Base-by-base conservation (phyloP, 2,113 vertebrate genomes). In the Sander lucioperca region DNA sequence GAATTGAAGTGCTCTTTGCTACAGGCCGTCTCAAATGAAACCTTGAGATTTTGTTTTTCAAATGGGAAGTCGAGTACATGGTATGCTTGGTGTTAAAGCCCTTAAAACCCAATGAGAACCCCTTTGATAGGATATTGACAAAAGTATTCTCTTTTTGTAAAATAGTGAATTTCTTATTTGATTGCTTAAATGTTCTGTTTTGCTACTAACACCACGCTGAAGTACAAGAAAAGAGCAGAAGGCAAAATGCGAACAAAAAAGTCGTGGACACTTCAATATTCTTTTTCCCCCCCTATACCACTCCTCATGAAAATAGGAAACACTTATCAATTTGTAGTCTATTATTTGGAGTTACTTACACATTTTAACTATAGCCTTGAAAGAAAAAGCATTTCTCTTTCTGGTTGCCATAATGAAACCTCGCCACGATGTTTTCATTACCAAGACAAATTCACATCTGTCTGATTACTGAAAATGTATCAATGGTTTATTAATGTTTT, bases 401-500 rank as follows among this genome's bases (percentile, higher is more conserved):
- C 30, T 27, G 18, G 21, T 27, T 16, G 15, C 25, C 45, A 54
- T 15, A 30, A 39, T 13, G 63, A 18, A 57, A 19, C 0, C 6
- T 66, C 18, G 43, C 14, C 21, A 43, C 39, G 16, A 5, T 25
- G 79, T 64, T 58, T 47, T 58, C 51, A 61, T 65, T 19, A 30
- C 15, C n/a, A 12, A 30, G 23, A 23, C 14, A 59, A 59, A 73
- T 62, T 63, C 68, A 73, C 61, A 79, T 91, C 57, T 85, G 83
- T 92, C 71, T 80, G 77, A 86, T 88, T 86, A 83, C 79, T 84
- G 75, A 77, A 92, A 81, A 88, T 82, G 79, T 89, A 85, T 80
- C 81, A 81, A 78, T 82, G 85, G 81, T 89, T 91, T 89, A 84
- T 84, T 89, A 83, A 86, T 84, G 62, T 68, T 88, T 83, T 73